Conservation (phyloP, 2,888 invertebrate species). For the Hipparchia sbordonii region DNA sequence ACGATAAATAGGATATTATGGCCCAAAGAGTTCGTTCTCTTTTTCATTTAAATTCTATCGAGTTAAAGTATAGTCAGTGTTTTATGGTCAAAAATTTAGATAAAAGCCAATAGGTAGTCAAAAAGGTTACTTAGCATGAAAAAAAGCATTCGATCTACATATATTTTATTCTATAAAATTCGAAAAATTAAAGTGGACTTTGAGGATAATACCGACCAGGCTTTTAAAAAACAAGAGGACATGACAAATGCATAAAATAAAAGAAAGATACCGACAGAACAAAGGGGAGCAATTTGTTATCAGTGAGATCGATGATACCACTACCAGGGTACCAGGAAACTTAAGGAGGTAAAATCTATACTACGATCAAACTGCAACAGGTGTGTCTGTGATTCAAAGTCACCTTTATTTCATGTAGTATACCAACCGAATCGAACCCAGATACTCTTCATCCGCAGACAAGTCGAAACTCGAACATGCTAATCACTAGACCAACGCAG, state of each 20-base stretch:
- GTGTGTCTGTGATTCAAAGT: constrained; percentile 4
- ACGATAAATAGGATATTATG: not conserved
- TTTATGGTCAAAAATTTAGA: no score
- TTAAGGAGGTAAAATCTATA: constrained; percentile 49
- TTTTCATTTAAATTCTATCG: not conserved
- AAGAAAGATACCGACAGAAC: constrained; percentile 67
- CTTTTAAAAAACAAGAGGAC: constrained; percentile 38
- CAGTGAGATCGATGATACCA: constrained; percentile 70
- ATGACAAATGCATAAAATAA: constrained; percentile 46
- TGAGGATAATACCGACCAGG: constrained; percentile 30
- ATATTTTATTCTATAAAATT: not conserved
- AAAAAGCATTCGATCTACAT: no score
- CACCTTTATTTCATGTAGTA: not conserved
- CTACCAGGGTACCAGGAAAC: constrained; percentile 64
- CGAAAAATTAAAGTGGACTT: not conserved
- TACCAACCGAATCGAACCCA: no score
- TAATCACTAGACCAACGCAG: no score
- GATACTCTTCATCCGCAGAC: no score
- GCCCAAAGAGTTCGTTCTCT: not conserved
- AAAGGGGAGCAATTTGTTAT: constrained; percentile 80
- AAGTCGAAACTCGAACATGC: no score
- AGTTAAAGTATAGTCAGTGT: not conserved
- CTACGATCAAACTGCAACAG: not conserved
- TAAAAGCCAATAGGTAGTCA: no score
- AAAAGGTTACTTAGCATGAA: no score